These are phyloP conservation scores for Aphidius ervi DNA, from an alignment of 1,140 invertebrate genomes.

Conservation along the genomic window DNA sequence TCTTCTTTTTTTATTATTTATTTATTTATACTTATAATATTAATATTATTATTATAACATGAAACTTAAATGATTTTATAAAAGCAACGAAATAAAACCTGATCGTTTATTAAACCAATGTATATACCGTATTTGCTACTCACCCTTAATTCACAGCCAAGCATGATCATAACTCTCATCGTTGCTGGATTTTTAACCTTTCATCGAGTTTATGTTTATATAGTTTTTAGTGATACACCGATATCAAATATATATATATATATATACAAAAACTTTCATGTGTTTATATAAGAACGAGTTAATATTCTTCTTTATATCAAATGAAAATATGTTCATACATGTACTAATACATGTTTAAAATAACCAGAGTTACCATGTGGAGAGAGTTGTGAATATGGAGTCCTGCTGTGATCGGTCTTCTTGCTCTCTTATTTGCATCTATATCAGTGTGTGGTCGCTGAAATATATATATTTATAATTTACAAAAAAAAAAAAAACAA, in stretches of 20 bases:
- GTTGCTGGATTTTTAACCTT: too few species aligned
- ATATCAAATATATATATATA: too few species aligned
- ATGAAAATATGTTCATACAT: too few species aligned
- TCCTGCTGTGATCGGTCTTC: conserved; percentile 36
- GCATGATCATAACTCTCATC: conserved; percentile 39
- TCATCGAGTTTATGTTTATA: too few species aligned
- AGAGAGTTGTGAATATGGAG: conserved; percentile 29
- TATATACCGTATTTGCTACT: conserved; percentile 8
- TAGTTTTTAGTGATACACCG: too few species aligned
- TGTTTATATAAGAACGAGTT: too few species aligned
- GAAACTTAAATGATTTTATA: too few species aligned
- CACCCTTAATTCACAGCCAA: conserved; percentile 48
- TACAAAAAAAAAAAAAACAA: too few species aligned
- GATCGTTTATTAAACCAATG: conserved; percentile 1
- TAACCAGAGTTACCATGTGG: conserved; percentile 19
- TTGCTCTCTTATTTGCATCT: neutral
- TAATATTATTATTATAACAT: neutral
- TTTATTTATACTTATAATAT: conserved; percentile 9
- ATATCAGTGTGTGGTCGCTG: conserved; percentile 43
- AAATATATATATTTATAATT: neutral
- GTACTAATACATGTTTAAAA: too few species aligned
- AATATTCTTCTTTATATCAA: neutral
- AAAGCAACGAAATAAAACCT: neutral
- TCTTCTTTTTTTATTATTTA: neutral
- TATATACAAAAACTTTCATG: too few species aligned